phyloP scores from a whole-genome alignment of 1,140 invertebrate species.

The Nasonia giraulti region DNA sequence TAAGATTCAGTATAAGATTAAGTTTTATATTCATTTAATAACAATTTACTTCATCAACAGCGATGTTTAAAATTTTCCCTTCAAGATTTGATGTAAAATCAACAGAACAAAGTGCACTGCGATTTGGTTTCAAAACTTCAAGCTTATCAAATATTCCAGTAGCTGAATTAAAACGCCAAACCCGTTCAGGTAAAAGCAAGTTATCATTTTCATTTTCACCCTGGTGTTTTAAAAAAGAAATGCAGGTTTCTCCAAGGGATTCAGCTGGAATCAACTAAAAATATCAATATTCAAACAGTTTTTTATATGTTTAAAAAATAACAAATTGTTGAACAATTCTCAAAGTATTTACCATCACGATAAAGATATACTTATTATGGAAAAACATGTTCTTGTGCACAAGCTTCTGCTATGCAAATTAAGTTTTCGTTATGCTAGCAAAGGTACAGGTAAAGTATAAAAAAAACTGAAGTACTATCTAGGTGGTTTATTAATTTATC shows the following conservation, averaged over 20 bases:
- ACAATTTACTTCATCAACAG: conserved; percentile 43
- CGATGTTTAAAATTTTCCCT: conserved; percentile 47
- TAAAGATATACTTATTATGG: neutral
- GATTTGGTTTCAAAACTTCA: conserved; percentile 53
- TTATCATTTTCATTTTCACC: neutral
- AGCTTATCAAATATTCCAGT: conserved; percentile 53
- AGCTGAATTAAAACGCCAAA: conserved; percentile 51
- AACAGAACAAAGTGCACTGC: conserved; percentile 55
- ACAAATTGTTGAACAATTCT: neutral
- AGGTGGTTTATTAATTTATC: too few relatives aligned
- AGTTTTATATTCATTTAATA: too few relatives aligned
- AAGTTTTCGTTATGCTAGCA: too few relatives aligned
- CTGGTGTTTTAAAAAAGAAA: conserved; percentile 48
- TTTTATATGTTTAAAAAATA: neutral
- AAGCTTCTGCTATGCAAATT: too few relatives aligned
- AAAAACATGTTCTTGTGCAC: conserved; percentile 15
- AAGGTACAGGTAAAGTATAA: too few relatives aligned
- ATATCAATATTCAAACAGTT: neutral
- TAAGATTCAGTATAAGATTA: neutral
- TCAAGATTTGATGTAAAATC: conserved; percentile 49
- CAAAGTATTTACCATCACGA: neutral
- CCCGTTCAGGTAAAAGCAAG: conserved; percentile 39
- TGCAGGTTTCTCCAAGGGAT: conserved; percentile 45
- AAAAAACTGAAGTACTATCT: too few relatives aligned
- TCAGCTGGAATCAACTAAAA: conserved; percentile 29